These are phyloP conservation scores for Phylloscopus collybita DNA, from an alignment of 2,797 vertebrate species.

Conservation along the genomic window DNA sequence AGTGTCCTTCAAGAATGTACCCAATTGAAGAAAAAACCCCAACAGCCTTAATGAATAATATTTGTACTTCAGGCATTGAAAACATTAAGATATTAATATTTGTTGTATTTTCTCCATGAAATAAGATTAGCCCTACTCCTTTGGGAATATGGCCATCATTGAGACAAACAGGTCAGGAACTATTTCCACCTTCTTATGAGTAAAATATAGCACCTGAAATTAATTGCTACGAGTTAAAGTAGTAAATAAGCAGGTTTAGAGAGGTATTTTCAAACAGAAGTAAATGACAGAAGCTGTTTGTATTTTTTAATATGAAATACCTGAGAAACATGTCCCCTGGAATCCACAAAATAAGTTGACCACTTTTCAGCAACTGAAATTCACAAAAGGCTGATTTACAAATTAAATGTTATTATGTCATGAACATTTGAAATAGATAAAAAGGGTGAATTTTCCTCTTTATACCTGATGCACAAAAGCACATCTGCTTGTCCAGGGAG, in stretches of 20 bases:
- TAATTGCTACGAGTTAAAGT: background rate
- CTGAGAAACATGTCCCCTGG: rapidly evolving
- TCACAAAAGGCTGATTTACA: background rate
- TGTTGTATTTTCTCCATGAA: background rate
- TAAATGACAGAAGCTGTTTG: background rate
- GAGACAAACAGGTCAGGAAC: background rate
- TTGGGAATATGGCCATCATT: background rate
- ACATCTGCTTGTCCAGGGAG: background rate
- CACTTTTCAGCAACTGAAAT: background rate
- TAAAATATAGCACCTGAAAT: background rate
- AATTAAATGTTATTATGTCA: background rate
- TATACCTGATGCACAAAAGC: background rate
- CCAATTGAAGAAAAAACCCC: rapidly evolving
- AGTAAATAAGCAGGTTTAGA: background rate
- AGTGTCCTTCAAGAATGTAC: background rate
- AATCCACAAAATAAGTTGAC: background rate
- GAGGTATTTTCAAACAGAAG: background rate
- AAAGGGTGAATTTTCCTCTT: background rate
- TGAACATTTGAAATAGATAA: background rate
- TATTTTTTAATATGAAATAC: background rate
- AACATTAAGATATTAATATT: background rate
- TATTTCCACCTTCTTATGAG: background rate
- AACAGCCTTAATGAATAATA: background rate
- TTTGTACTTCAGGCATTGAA: background rate
- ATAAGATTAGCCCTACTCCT: background rate